Conservation (phyloP, 2,113 vertebrate species). For the Protobothrops mucrosquamatus region DNA sequence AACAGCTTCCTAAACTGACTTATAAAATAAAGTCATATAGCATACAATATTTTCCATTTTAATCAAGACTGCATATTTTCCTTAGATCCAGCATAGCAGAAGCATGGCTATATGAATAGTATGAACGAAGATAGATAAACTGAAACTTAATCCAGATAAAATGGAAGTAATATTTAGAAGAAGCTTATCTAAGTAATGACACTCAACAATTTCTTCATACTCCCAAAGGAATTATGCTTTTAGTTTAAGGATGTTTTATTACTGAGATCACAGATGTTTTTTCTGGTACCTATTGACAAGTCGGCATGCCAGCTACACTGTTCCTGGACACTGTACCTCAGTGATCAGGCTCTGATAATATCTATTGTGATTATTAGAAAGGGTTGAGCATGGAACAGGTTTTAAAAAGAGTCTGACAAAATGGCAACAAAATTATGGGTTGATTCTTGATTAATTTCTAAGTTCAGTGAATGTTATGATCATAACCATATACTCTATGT, state of each 20-base stretch:
- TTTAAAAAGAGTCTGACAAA: background rate
- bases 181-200: background rate
- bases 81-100: background rate
- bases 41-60: background rate
- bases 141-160: background rate
- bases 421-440: background rate
- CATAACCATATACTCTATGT: background rate
- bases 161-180: background rate
- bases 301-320: background rate
- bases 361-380: background rate
- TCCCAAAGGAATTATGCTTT: background rate
- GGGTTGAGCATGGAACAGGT: background rate
- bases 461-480: background rate
- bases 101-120: background rate
- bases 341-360: background rate
- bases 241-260: background rate
- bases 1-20: background rate
- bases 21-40: background rate
- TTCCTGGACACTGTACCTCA: background rate
- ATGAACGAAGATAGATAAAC: too few relatives aligned
- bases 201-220: background rate
- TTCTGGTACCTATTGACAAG: background rate
- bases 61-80: background rate
- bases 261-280: background rate
- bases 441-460: background rate